phyloP scores from a whole-genome alignment of 1,140 invertebrate species.

The Stenopsyche tienmushanensis region DNA sequence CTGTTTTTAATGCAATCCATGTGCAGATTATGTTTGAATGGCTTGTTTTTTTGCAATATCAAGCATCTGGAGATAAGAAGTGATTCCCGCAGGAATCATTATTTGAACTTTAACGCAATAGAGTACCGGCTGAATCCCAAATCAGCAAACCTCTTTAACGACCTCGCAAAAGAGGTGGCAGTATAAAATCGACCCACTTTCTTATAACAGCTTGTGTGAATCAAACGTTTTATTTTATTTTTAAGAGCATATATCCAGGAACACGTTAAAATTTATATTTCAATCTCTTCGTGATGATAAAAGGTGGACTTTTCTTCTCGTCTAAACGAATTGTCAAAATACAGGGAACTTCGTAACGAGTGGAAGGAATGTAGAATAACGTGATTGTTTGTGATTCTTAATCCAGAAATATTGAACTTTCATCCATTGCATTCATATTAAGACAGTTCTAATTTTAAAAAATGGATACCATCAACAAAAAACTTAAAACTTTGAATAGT shows the following conservation, averaged over 20 bases:
- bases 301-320: background rate
- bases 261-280: background rate
- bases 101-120: background rate
- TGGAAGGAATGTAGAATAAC: background rate
- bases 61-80: too few species aligned
- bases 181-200: conserved; percentile 4
- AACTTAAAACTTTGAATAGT: too few species aligned
- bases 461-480: background rate
- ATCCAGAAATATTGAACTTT: background rate
- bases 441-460: background rate
- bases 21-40: too few species aligned
- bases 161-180: conserved; percentile 1
- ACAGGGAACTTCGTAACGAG: background rate
- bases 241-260: background rate
- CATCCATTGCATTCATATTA: background rate
- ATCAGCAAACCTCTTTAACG: conserved; percentile 9
- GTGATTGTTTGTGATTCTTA: background rate
- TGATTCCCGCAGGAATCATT: background rate
- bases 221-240: conserved; percentile 2
- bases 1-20: too few species aligned
- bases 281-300: background rate
- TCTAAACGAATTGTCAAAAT: background rate
- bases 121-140: too few species aligned
- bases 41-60: background rate
- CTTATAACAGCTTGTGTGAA: conserved; percentile 8